Evolutionary conservation across 2,113 vertebrate genomes (phyloP).

Genomic region (Proteles cristata): DNA sequence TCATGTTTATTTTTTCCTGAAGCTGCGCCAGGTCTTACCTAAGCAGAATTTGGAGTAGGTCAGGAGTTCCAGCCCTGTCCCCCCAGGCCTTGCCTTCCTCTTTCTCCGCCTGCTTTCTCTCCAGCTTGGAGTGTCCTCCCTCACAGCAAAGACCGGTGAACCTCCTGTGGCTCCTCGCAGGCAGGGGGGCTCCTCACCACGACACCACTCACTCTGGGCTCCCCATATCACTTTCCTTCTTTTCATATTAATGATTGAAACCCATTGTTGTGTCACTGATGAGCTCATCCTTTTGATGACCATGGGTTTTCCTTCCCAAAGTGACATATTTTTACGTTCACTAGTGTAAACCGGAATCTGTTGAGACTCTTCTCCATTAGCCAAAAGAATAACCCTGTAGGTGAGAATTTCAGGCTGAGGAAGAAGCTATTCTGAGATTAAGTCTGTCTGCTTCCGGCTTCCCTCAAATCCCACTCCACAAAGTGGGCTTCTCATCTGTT

Average conservation of each 20-base stretch:
- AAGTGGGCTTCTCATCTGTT: background rate
- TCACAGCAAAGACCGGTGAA: background rate
- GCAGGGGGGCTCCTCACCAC: background rate
- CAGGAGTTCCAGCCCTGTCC: background rate
- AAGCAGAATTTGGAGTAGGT: background rate
- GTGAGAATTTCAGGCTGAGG: background rate
- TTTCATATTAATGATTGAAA: background rate
- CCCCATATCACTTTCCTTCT: background rate
- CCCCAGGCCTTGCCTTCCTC: background rate
- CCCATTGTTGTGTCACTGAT: background rate
- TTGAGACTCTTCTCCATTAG: background rate
- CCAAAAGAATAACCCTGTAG: background rate
- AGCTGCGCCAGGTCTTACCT: background rate
- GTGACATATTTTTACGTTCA: background rate
- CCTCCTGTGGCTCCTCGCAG: background rate
- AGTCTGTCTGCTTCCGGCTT: background rate
- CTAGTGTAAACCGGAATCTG: background rate
- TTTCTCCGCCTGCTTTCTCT: background rate
- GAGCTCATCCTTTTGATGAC: background rate
- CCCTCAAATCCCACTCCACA: background rate
- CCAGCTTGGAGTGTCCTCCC: background rate
- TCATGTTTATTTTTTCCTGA: background rate
- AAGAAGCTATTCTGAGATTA: background rate
- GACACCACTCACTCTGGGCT: background rate
- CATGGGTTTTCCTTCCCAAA: background rate